These are phyloP conservation scores for Octodon degus DNA, from an alignment of 2,113 vertebrate genomes.

Conservation along the genomic window DNA sequence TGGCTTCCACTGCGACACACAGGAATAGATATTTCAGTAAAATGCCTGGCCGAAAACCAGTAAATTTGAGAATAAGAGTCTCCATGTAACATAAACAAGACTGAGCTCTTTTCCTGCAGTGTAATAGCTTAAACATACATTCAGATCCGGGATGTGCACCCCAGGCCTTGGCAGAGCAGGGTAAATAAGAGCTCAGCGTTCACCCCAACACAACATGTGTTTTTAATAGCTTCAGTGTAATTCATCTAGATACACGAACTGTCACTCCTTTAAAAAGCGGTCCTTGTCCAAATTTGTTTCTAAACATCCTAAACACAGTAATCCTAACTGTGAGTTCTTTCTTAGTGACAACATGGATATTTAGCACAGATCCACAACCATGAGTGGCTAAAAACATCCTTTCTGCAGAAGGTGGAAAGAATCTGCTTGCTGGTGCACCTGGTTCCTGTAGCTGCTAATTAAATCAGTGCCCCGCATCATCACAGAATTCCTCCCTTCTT, in stretches of 20 bases:
- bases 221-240: slow-evolving; percentile 42
- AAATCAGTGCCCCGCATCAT: neutral
- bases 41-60: neutral
- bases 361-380: neutral
- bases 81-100: slow-evolving; percentile 31
- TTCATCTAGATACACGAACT: slow-evolving; percentile 21
- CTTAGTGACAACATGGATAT: neutral
- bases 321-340: neutral
- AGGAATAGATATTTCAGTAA: neutral
- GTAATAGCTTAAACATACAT: neutral
- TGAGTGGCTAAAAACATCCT: neutral
- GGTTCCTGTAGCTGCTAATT: neutral
- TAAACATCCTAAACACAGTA: slow-evolving; percentile 41
- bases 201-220: slow-evolving; percentile 53
- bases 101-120: neutral
- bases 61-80: slow-evolving; percentile 1
- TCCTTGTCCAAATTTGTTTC: slow-evolving; percentile 27
- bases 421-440: neutral
- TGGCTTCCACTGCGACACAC: neutral
- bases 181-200: slow-evolving; percentile 61
- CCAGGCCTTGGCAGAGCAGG: slow-evolving; percentile 7
- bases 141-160: neutral
- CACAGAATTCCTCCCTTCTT: neutral
- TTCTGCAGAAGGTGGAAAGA: slow-evolving; percentile 15
- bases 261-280: slow-evolving; percentile 1